These are phyloP conservation scores for Drosophila albomicans DNA, from an alignment of 1,140 invertebrate genomes.

Conservation along the genomic window DNA sequence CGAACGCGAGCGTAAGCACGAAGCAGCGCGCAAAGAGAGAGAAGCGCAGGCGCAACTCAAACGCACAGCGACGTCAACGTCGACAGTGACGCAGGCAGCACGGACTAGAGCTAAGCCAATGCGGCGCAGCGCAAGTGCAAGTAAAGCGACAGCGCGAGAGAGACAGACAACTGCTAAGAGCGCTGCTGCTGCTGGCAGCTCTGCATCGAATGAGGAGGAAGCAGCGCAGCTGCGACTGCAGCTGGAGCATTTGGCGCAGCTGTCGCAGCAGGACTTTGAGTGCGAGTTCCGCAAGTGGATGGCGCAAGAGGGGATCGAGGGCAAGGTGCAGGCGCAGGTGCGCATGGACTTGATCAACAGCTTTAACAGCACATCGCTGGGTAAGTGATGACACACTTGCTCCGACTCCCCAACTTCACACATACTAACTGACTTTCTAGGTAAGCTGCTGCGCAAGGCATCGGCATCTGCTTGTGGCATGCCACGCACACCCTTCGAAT, in stretches of 20 bases:
- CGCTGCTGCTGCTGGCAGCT: neutral
- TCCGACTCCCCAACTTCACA: neutral
- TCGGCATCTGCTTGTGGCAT: constrained; percentile 4
- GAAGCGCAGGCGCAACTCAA: constrained; percentile 50
- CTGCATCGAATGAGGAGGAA: constrained; percentile 14
- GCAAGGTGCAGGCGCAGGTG: constrained; percentile 70
- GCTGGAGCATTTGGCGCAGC: constrained; percentile 51
- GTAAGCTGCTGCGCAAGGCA: constrained; percentile 47
- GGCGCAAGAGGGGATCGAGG: constrained; percentile 69
- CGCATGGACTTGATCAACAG: constrained; percentile 69
- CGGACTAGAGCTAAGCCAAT: neutral
- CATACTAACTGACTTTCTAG: constrained; percentile 13
- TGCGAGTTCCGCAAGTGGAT: constrained; percentile 73
- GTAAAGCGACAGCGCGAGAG: neutral
- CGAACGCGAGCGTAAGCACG: constrained; percentile 58
- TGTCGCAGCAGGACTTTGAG: constrained; percentile 70
- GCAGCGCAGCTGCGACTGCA: constrained; percentile 38
- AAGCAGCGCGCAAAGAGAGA: constrained; percentile 43
- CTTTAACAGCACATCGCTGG: constrained; percentile 75
- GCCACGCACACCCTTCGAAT: neutral
- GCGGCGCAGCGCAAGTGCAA: neutral
- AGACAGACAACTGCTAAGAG: neutral
- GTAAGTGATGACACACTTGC: constrained; percentile 36
- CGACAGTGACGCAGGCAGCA: neutral
- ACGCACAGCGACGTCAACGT: neutral